These are phyloP conservation scores for Sicus ferrugineus DNA, from an alignment of 2,888 invertebrate genomes.

Conservation along the genomic window DNA sequence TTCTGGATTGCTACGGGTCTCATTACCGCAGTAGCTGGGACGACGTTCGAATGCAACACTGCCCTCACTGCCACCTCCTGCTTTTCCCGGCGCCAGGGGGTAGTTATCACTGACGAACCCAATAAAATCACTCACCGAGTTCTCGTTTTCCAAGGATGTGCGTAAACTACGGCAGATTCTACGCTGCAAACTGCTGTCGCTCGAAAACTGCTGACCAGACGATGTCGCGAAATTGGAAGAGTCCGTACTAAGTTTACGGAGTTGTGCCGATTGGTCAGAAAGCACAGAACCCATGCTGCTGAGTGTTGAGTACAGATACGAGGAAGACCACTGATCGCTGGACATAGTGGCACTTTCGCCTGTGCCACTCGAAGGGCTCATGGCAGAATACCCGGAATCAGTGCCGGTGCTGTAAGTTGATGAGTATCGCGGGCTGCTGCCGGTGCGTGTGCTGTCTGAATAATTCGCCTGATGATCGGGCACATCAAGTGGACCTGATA, in stretches of 20 bases:
- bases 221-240: slow-evolving; percentile 57
- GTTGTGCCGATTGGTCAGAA: slow-evolving; percentile 56
- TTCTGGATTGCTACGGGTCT: slow-evolving; percentile 63
- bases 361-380: slow-evolving; percentile 43
- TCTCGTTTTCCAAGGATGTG: slow-evolving; percentile 64
- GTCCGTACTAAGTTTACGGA: slow-evolving; percentile 60
- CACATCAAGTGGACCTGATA: slow-evolving; percentile 56
- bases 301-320: slow-evolving; percentile 62
- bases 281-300: slow-evolving; percentile 63
- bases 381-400: slow-evolving; percentile 64
- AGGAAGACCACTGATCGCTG: slow-evolving; percentile 58
- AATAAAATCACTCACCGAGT: slow-evolving; percentile 62
- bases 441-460: slow-evolving; percentile 42
- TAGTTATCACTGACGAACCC: slow-evolving; percentile 61
- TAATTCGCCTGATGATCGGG: slow-evolving; percentile 52
- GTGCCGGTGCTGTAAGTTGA: slow-evolving; percentile 59
- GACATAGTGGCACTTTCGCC: slow-evolving; percentile 44
- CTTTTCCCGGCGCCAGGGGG: slow-evolving; percentile 34
- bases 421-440: slow-evolving; percentile 51
- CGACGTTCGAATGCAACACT: slow-evolving; percentile 53
- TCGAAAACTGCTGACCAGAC: slow-evolving; percentile 60
- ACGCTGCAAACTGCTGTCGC: slow-evolving; percentile 69
- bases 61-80: slow-evolving; percentile 59
- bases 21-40: slow-evolving; percentile 55
- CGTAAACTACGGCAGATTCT: slow-evolving; percentile 69